Evolutionary conservation across 1,140 invertebrate species (phyloP).

Genomic region (Drosophila bocki): DNA sequence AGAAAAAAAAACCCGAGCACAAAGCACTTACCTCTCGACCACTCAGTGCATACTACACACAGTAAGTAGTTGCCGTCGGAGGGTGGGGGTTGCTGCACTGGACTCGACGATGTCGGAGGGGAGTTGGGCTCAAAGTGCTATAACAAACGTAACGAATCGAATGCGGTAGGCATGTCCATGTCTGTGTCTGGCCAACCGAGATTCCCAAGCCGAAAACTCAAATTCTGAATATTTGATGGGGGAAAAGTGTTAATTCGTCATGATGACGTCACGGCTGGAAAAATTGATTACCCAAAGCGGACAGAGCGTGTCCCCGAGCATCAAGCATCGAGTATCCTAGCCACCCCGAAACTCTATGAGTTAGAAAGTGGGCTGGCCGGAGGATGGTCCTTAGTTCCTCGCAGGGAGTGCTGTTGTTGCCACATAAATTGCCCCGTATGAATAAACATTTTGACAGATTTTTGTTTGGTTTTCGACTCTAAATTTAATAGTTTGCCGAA

Average conservation of each 20-base stretch:
- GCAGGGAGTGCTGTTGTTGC: conserved; percentile 1
- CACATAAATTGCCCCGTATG: conserved; percentile 58
- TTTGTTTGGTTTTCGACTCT: conserved; percentile 51
- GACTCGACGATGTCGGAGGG: background rate
- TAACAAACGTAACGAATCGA: conserved; percentile 69
- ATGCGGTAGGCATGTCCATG: conserved; percentile 41
- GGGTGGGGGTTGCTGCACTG: background rate
- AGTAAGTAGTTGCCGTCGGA: conserved; percentile 13
- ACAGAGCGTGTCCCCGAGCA: conserved; percentile 57
- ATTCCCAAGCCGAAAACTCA: conserved; percentile 31
- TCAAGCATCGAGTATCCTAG: conserved; percentile 14
- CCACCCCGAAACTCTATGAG: conserved; percentile 33
- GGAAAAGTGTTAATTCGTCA: conserved; percentile 72
- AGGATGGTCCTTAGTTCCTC: conserved; percentile 5
- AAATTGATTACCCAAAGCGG: conserved; percentile 66
- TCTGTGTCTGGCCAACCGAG: conserved; percentile 26
- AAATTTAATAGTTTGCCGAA: conserved; percentile 61
- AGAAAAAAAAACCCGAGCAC: conserved; percentile 21
- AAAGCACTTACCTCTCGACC: conserved; percentile 55
- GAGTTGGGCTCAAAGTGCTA: conserved; percentile 44
- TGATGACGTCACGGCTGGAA: conserved; percentile 70
- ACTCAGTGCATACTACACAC: conserved; percentile 42
- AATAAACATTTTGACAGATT: conserved; percentile 69
- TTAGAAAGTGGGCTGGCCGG: conserved; percentile 15
- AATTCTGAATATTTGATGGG: conserved; percentile 36